phyloP scores from a whole-genome alignment of 2,113 vertebrate species.

The Harpagus bidentatus region DNA sequence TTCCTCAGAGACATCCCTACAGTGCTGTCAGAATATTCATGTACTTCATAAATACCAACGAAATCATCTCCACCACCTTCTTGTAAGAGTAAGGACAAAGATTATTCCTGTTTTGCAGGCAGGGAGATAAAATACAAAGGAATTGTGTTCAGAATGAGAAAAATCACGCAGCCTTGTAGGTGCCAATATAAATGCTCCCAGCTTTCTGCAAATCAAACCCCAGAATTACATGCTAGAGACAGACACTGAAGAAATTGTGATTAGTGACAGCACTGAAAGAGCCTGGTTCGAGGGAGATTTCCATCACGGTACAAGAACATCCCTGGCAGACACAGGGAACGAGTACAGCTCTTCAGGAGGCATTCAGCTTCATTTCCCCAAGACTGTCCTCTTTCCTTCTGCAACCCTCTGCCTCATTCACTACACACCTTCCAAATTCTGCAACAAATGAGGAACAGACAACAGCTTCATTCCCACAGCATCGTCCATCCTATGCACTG shows the following conservation, averaged over 20 bases:
- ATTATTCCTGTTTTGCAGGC: not conserved
- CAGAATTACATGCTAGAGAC: not conserved
- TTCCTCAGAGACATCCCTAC: constrained; percentile 2
- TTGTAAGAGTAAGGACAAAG: not conserved
- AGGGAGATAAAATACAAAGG: not conserved
- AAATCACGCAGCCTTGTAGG: not conserved
- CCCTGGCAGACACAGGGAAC: not conserved
- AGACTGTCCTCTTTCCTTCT: constrained; percentile 1
- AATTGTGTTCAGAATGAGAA: not conserved
- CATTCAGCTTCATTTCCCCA: not conserved
- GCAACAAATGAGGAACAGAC: constrained; percentile 70
- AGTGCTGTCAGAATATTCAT: not conserved
- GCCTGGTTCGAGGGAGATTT: not conserved
- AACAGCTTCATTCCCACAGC: constrained; percentile 64
- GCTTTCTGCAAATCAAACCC: not conserved
- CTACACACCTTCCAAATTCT: constrained; percentile 69
- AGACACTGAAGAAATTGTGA: not conserved
- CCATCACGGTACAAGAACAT: not conserved
- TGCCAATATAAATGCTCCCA: not conserved
- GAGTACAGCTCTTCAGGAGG: not conserved
- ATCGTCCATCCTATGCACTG: constrained; percentile 62
- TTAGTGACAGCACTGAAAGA: not conserved
- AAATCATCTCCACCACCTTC: not conserved
- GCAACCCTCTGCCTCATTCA: constrained; percentile 32
- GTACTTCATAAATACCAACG: not conserved